Percentiles rank a stretch among this genome's conserved stretches.
These are phyloP conservation scores for Thunnus maccoyii DNA, from an alignment of 2,113 vertebrate genomes.

Conservation along the genomic window DNA sequence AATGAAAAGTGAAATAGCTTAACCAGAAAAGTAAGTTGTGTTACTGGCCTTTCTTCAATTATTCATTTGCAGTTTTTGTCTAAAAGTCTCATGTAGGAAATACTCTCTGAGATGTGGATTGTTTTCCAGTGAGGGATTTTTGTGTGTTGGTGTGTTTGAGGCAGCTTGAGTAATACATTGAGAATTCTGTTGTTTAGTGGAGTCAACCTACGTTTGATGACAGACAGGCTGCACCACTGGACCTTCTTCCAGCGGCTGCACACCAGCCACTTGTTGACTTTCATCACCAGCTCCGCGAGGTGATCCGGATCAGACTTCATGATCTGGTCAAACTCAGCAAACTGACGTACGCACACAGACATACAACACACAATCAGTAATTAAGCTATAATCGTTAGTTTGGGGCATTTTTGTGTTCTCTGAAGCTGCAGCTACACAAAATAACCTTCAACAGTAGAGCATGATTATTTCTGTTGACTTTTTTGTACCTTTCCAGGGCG, in stretches of 20 bases:
- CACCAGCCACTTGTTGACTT: slow-evolving; percentile 96
- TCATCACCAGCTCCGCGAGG: slow-evolving; percentile 92
- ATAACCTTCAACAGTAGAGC: not conserved
- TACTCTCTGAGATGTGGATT: not conserved
- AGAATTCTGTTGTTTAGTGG: not conserved
- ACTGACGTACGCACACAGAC: slow-evolving; percentile 81
- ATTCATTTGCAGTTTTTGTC: not conserved
- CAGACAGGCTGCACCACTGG: slow-evolving; percentile 96
- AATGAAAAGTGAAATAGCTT: not conserved
- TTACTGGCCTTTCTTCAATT: not conserved
- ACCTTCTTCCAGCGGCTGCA: slow-evolving; percentile 98
- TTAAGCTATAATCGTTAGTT: not conserved
- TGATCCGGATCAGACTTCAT: slow-evolving; percentile 99
- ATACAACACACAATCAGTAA: slow-evolving; percentile 10
- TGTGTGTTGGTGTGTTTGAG: not conserved
- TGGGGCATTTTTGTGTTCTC: not conserved
- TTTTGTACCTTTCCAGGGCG: slow-evolving; percentile 94
- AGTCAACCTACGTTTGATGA: slow-evolving; percentile 93
- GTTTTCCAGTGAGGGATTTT: not conserved
- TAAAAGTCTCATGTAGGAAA: not conserved
- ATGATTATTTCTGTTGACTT: not conserved
- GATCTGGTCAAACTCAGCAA: slow-evolving; percentile 99
- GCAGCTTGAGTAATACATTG: not conserved
- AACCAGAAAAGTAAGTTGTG: slow-evolving; percentile 5
- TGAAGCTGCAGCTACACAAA: not conserved